Conservation (phyloP, 2,888 invertebrate genomes). For the Prionchulus punctatus region DNA sequence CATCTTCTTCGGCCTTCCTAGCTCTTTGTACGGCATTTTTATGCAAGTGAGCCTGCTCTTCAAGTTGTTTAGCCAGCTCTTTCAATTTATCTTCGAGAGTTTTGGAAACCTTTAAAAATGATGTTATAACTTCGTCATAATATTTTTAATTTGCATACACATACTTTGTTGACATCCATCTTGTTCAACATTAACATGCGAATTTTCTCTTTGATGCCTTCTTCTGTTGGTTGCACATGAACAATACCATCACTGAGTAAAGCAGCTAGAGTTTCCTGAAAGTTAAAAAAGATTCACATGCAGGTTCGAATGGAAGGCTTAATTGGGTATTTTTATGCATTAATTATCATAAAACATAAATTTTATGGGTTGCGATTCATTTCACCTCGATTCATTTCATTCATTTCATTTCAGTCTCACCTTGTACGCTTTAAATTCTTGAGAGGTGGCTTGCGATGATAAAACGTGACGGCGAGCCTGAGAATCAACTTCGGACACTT, state of each 20-base stretch:
- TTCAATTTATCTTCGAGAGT: conserved; percentile 57
- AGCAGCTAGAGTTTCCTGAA: conserved; percentile 4
- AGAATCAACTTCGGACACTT: conserved; percentile 2
- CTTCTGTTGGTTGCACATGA: conserved; percentile 45
- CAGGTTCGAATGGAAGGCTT: no score
- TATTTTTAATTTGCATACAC: no score
- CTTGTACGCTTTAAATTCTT: conserved; percentile 6
- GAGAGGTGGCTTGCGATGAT: background rate
- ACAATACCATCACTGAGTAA: background rate
- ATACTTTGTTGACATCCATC: background rate
- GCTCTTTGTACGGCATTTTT: conserved; percentile 49
- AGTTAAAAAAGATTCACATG: no score
- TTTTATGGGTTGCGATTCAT: no score
- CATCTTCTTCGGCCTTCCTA: conserved; percentile 56
- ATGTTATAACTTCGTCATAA: no score
- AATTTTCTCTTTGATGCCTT: conserved; percentile 53
- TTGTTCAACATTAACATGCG: conserved; percentile 27
- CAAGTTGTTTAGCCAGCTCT: conserved; percentile 54
- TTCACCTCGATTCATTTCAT: no score
- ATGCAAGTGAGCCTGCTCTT: conserved; percentile 49
- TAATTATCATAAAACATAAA: background rate
- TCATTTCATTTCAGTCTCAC: no score
- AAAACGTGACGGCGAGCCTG: background rate
- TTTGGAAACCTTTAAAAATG: no score
- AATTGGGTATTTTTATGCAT: background rate